These are phyloP conservation scores for Polyergus mexicanus DNA, from an alignment of 1,140 invertebrate species.

Conservation along the genomic window DNA sequence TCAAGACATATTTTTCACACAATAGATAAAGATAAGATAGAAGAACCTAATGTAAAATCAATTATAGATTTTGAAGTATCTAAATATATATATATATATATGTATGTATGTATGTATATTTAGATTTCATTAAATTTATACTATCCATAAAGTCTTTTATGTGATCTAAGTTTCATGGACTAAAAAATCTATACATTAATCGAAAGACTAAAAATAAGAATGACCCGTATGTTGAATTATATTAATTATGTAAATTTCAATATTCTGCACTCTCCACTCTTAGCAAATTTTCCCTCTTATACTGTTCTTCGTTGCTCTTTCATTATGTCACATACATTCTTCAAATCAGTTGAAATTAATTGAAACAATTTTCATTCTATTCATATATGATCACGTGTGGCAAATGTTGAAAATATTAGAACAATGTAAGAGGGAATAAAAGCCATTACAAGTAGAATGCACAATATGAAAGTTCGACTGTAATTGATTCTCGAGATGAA, in stretches of 20 bases:
- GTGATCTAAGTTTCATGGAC: slow-evolving; percentile 60
- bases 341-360: too few species aligned
- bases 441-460: not conserved
- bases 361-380: too few species aligned
- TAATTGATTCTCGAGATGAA: slow-evolving; percentile 34
- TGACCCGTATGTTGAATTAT: slow-evolving; percentile 68
- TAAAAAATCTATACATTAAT: slow-evolving; percentile 68
- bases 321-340: not conserved
- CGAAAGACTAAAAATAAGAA: slow-evolving; percentile 57
- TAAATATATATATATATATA: too few species aligned
- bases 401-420: too few species aligned
- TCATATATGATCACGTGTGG: too few species aligned
- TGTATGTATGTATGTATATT: slow-evolving; percentile 43
- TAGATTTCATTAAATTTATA: slow-evolving; percentile 69
- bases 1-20: too few species aligned
- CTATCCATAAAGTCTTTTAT: slow-evolving; percentile 74
- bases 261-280: slow-evolving; percentile 10
- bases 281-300: not conserved
- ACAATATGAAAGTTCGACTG: slow-evolving; percentile 2
- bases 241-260: not conserved
- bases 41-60: too few species aligned
- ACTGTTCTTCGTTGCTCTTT: not conserved
- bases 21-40: too few species aligned
- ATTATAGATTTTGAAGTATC: too few species aligned
- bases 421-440: too few species aligned